phyloP scores from a whole-genome alignment of 2,113 vertebrate species.

The Trogon surrucura region DNA sequence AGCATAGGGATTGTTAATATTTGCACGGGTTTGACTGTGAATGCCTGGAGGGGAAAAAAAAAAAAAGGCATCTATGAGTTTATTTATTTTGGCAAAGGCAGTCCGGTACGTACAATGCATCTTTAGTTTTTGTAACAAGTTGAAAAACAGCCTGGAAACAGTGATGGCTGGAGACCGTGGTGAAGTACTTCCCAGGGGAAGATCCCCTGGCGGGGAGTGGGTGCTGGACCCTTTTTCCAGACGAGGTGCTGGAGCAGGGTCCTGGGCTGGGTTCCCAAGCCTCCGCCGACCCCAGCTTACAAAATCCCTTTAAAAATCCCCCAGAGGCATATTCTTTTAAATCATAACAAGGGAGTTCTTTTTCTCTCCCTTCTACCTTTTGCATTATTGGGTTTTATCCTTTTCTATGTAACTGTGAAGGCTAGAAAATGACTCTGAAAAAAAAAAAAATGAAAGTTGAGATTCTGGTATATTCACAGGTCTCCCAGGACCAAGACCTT shows the following conservation, averaged over 20 bases:
- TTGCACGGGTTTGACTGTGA: not conserved
- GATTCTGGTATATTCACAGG: slow-evolving; percentile 30
- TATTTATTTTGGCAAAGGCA: slow-evolving; percentile 58
- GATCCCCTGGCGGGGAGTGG: not conserved
- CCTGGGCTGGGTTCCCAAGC: not conserved
- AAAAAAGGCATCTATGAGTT: slow-evolving; percentile 26
- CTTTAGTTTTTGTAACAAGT: slow-evolving; percentile 18
- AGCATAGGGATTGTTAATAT: not conserved
- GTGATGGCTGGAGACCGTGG: not conserved
- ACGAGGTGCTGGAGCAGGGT: not conserved
- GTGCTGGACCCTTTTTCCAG: not conserved
- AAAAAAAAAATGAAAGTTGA: not conserved
- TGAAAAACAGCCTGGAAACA: slow-evolving; percentile 9
- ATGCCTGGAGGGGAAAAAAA: not conserved
- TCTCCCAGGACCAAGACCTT: slow-evolving; percentile 8
- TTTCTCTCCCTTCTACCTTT: not conserved
- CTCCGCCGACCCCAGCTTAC: not conserved
- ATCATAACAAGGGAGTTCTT: not conserved
- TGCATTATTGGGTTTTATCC: not conserved
- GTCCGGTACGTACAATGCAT: not conserved
- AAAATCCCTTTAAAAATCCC: not conserved
- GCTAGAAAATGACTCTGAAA: not conserved
- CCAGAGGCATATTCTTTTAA: not conserved
- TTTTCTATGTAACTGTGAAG: not conserved
- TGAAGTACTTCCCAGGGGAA: not conserved